phyloP scores from a whole-genome alignment of 1,140 invertebrate genomes.

The Bombus breviceps region DNA sequence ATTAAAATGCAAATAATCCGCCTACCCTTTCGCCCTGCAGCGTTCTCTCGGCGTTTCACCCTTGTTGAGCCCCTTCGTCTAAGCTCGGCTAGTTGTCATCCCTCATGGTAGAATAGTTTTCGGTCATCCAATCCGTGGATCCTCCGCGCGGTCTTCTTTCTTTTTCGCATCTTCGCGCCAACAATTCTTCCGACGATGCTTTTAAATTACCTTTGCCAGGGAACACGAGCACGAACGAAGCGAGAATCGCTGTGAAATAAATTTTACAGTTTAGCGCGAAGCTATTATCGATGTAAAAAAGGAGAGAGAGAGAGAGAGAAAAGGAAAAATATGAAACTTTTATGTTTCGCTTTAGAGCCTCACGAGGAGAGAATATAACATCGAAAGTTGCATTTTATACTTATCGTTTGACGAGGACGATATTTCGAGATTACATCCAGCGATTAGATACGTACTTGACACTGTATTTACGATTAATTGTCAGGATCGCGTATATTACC shows the following conservation, averaged over 20 bases:
- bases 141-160: background rate
- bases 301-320: no score
- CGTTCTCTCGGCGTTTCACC: background rate
- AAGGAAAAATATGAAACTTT: no score
- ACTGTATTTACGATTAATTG: slow-evolving; percentile 2
- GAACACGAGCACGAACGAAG: no score
- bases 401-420: background rate
- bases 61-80: background rate
- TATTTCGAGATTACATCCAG: background rate
- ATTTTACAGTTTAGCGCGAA: no score
- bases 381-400: no score
- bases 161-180: background rate
- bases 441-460: background rate
- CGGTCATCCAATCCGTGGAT: background rate
- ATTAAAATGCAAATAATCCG: slow-evolving; percentile 80
- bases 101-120: slow-evolving; percentile 9
- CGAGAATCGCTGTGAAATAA: no score
- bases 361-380: no score
- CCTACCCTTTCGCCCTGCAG: background rate
- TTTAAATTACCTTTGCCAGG: no score
- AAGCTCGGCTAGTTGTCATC: slow-evolving; percentile 37
- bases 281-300: no score
- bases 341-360: no score
- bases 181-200: background rate
- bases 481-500: background rate